Base-by-base conservation (phyloP, 2,113 vertebrate species). In the Pterophyllum scalare region DNA sequence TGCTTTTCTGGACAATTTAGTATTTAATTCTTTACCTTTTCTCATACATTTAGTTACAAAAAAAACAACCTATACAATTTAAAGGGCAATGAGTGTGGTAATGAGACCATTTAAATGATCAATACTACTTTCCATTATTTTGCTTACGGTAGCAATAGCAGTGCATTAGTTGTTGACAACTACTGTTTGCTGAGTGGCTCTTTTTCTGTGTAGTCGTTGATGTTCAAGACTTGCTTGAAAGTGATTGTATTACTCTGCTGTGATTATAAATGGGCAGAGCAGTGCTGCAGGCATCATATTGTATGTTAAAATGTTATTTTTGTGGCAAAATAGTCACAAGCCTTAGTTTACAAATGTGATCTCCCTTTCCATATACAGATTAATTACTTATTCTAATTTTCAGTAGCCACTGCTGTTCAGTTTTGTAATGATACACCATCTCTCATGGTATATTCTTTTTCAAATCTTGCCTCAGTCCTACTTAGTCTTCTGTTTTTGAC, bases 51-150 rank as follows among this genome's bases (percentile, higher is more conserved):
- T 77, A 26, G 24, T 43, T 38, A 3, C 26, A 49, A 12, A 58
- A 56, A 8, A 59, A 1, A n/a, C n/a, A n/a, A n/a, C n/a, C 54
- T 57, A 28, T 33, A 9, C 11, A 54, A 31, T 54, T 72, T 54
- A 78, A 72, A 72, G 46, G 17, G 40, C 31, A 38, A n/a, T 24
- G 3, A 61, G 24, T 57, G 24, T 64, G 67, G 43, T 28, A 72
- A 49, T 52, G 8, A 78, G 3, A 78, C 64, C 59, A 78, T 86
- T 81, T 54, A 85, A 57, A 72, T 83, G 52, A 80, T 88, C 72
- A 52, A 80, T 89, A 65, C 49, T 52, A 10, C 31, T 74, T 59
- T 77, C 13, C 31, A 19, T 28, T 78, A 43, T 77, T 83, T 75
- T 81, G 82, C 75, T 82, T 82, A 81, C 9, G 12, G 15, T 0